Evolutionary conservation across 2,888 invertebrate genomes (phyloP), one percentile per base, ranked within the genome.

Genomic region (Acrobasis consociella): DNA sequence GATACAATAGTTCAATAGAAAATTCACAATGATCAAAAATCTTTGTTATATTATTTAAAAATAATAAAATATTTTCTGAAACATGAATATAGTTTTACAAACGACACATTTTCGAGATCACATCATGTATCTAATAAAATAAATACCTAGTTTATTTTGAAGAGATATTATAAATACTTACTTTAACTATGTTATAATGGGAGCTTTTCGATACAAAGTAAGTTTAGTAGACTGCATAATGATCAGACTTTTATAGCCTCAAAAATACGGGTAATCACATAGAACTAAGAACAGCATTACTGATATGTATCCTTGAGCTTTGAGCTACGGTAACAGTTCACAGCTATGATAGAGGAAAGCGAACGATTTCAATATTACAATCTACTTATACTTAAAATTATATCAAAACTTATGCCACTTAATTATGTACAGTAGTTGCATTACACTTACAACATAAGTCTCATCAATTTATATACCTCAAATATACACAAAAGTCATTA

Each of bases 301-400:
- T 89, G 90, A 91, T 91, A 90, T 89, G 77, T 81, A 73, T 82
- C 82, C 80, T 90, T 91, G 90, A 91, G 91, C 91, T 81, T 84
- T 74, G 66, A 85, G 85, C 83, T 78, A 78, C 80, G 87, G 87
- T 90, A 89, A 89, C 86, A 81, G 70, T 83, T 78, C 77, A 82
- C 78, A 82, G 82, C 78, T 46, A 31, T 56, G 74, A 77, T 60
- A 62, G 64, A 58, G 63, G 59, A 42, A 49, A 62, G 60, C 55
- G 52, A 62, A 31, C 31, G 13, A 55, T 62, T 55, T 9, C 37
- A 55, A 52, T 31, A 67, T 68, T 69, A 70, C 65, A 72, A 56
- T 72, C 73, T 66, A 67, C 67, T 67, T 74, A 74, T 75, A 74
- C 71, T 75, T 79, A 82, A 72, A 74, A 76, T 67, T 76, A 72